Base-by-base conservation (phyloP, 2,797 vertebrate genomes). In the Acridotheres tristis region DNA sequence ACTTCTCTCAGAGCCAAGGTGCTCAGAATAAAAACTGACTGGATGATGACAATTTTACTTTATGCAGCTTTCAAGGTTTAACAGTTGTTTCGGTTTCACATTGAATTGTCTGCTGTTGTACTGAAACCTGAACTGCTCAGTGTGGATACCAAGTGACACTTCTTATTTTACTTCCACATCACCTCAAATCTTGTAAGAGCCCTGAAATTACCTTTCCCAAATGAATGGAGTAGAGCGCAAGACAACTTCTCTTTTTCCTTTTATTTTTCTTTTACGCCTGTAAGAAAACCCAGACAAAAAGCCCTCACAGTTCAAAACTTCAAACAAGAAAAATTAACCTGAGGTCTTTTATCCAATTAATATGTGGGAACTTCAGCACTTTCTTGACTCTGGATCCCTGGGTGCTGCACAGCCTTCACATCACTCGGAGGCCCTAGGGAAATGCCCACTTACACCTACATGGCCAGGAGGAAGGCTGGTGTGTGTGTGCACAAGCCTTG, bases 31-130 rank as follows among this genome's bases (percentile, higher is more conserved):
- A 93, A 89, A 94, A 7, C 19, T 84, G 62, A 66, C 47, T 77
- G 57, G 54, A 66, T 85, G 59, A 85, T 38, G 87, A 94, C 43
- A 89, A 88, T 72, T 93, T 54, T 20, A 32, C 42, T 93, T 89
- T 26, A 36, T n/a, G 34, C 26, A 68, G 5, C 16, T 88, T 93
- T 72, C 36, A 92, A 78, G 10, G n/a, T 77, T 96, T 82, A 83
- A 55, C 15, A 27, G 73, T 87, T 93, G 13, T 54, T 95, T 90
- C 72, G 43, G 30, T 87, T 90, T 93, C 50, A 42, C 11, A 11
- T 45, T 66, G 68, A 87, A 48, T 32, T 82, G 34, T 68, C 68
- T 81, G 5, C 77, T 92, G 40, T 32, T 68, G 48, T 55, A 77
- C 47, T 42, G 76, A 88, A 95, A 95, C 21, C n/a, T 59, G 69